phyloP scores from a whole-genome alignment of 1,140 invertebrate genomes.

The Acromyrmex charruanus region DNA sequence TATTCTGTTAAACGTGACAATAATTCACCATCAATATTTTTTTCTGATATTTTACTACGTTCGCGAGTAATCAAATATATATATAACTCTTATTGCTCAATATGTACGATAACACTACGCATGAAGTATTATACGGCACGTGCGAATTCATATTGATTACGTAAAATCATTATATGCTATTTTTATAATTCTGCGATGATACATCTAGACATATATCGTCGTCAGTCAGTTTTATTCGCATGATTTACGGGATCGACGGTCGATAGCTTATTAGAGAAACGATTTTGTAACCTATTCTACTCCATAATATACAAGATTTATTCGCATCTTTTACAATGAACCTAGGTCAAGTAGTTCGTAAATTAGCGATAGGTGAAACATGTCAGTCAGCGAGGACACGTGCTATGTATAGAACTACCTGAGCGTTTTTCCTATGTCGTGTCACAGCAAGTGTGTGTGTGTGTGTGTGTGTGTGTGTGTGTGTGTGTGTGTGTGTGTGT shows the following conservation, averaged over 20 bases:
- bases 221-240: background rate
- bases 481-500: too few relatives aligned
- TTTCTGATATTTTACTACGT: background rate
- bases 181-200: background rate
- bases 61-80: background rate
- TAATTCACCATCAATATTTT: background rate
- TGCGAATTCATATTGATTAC: background rate
- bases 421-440: background rate
- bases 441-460: background rate
- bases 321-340: background rate
- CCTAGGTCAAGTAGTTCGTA: background rate
- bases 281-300: background rate
- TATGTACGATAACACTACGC: background rate
- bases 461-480: background rate
- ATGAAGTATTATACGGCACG: background rate
- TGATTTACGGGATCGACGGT: background rate
- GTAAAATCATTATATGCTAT: background rate
- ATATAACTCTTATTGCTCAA: background rate
- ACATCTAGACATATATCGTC: background rate
- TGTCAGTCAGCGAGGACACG: background rate
- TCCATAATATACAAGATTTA: background rate
- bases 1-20: background rate
- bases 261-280: slow-evolving; percentile 12
- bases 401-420: background rate
- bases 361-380: background rate